Conservation (phyloP, 2,888 invertebrate species). For the Rotaria magnacalcarata region DNA sequence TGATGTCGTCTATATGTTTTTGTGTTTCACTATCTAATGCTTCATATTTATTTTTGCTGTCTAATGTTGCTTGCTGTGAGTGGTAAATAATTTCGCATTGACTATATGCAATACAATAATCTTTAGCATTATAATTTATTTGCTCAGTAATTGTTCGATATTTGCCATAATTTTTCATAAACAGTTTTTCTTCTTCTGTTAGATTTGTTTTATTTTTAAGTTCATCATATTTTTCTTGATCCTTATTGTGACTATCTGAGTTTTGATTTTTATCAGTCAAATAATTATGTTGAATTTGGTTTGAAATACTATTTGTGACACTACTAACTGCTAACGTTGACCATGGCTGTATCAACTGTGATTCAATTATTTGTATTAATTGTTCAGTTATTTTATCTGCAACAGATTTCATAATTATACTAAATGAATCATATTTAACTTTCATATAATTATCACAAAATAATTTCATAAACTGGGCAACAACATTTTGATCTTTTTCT, state of each 20-base stretch:
- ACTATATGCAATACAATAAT: conserved; percentile 14
- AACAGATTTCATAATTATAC: conserved; percentile 30
- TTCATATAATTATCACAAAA: neutral
- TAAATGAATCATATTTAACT: too few species aligned
- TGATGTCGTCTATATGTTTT: too few species aligned
- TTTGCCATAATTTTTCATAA: conserved; percentile 18
- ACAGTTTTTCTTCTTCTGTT: conserved; percentile 18
- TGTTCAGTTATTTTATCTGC: conserved; percentile 35
- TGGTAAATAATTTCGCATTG: conserved; percentile 14
- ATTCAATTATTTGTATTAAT: conserved; percentile 1
- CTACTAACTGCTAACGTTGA: conserved; percentile 23
- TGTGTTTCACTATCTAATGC: neutral
- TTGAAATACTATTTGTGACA: neutral
- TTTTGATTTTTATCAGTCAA: conserved; percentile 27
- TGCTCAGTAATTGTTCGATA: conserved; percentile 29
- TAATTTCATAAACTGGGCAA: neutral
- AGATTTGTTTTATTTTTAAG: conserved; percentile 32
- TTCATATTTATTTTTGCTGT: neutral
- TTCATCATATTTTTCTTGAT: conserved; percentile 33
- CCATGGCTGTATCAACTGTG: conserved; percentile 26
- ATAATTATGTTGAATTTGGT: conserved; percentile 24
- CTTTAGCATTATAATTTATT: conserved; percentile 32
- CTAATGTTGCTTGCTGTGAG: neutral
- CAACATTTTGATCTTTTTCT: neutral
- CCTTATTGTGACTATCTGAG: conserved; percentile 36